Percentiles rank a stretch among this genome's conserved stretches.
phyloP scores from a whole-genome alignment of 2,113 vertebrate species.

The Chascanopsetta lugubris region DNA sequence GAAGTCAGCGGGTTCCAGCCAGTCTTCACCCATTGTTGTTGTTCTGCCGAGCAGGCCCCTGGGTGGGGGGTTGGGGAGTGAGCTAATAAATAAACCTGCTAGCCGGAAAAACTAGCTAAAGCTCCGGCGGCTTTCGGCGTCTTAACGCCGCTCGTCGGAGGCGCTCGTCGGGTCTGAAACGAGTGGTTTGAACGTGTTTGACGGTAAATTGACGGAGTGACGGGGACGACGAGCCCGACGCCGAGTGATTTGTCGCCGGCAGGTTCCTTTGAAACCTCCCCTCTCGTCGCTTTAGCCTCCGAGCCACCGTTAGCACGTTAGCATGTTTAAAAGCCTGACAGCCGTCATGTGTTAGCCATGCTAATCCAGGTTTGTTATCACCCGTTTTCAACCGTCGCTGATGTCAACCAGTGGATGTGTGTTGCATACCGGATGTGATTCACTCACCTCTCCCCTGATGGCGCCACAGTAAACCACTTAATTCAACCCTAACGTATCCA shows the following conservation, averaged over 20 bases:
- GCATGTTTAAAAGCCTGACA: neutral
- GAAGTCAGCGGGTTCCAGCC: slow-evolving; percentile 19
- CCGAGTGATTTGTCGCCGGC: slow-evolving; percentile 67
- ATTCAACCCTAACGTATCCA: neutral
- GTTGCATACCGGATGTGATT: slow-evolving; percentile 78
- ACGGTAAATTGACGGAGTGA: slow-evolving; percentile 2
- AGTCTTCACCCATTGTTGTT: slow-evolving; percentile 75
- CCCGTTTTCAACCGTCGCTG: slow-evolving; percentile 16
- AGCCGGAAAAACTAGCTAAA: slow-evolving; percentile 22
- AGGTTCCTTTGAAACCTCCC: slow-evolving; percentile 53
- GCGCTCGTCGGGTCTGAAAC: too few species aligned
- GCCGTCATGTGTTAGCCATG: rapidly evolving
- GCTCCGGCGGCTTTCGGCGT: neutral
- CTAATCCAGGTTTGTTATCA: neutral
- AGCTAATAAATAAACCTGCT: slow-evolving; percentile 60
- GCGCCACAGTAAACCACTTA: neutral
- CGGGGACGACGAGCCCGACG: slow-evolving; percentile 56
- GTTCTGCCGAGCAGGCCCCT: slow-evolving; percentile 70
- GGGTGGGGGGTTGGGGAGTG: slow-evolving; percentile 78
- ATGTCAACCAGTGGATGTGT: slow-evolving; percentile 59
- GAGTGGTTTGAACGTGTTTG: too few species aligned
- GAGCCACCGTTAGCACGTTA: neutral
- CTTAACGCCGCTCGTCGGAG: too few species aligned
- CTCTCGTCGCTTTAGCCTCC: neutral
- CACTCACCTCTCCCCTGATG: slow-evolving; percentile 29